Evolutionary conservation across 2,888 invertebrate species (phyloP).

Genomic region (Zootermopsis nevadensis): DNA sequence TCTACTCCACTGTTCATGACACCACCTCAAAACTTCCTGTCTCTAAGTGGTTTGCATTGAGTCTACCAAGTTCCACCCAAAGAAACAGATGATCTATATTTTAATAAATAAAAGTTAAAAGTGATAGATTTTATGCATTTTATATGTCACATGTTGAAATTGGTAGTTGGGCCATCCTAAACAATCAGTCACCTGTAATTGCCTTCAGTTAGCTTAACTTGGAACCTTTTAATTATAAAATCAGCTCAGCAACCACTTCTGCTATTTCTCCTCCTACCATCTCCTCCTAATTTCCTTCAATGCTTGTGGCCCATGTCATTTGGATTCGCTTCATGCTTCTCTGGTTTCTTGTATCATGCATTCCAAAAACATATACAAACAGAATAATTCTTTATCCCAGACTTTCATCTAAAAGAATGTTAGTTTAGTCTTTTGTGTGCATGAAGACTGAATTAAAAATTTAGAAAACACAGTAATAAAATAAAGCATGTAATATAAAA

Average conservation of each 20-base stretch:
- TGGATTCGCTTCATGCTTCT: constrained; percentile 35
- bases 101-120: not conserved
- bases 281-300: not conserved
- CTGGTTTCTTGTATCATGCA: constrained; percentile 14
- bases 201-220: not conserved
- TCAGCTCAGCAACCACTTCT: not conserved
- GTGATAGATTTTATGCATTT: not conserved
- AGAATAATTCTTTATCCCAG: not conserved
- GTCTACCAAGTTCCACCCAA: not conserved
- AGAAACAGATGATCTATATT: not conserved
- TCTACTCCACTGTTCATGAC: constrained; percentile 16
- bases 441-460: too few relatives aligned
- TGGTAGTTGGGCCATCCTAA: not conserved
- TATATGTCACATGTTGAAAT: not conserved
- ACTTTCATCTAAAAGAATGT: not conserved
- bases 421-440: too few relatives aligned
- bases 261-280: not conserved
- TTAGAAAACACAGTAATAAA: too few relatives aligned
- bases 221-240: constrained; percentile 10
- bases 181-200: constrained; percentile 14
- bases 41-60: not conserved
- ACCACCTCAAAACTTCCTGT: not conserved
- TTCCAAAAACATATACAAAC: constrained; percentile 4
- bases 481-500: too few relatives aligned
- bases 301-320: constrained; percentile 19